Base-by-base conservation (phyloP, 2,888 invertebrate species). In the Tipula lateralis region DNA sequence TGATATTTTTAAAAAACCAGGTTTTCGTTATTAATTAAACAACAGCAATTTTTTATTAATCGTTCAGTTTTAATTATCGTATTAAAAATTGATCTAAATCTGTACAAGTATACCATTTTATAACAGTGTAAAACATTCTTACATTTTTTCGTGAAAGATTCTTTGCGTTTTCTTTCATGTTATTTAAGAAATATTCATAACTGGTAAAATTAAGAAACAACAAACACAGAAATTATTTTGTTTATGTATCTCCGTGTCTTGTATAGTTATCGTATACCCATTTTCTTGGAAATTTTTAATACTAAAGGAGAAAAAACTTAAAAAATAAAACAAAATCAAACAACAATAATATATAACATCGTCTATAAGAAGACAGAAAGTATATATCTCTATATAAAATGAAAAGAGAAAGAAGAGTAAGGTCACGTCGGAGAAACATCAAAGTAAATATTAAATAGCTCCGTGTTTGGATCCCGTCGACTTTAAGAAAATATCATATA, bases 211-310 rank as follows among this genome's bases (percentile, higher is more conserved):
- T 66, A 24, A 24, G 24, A 24, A 66, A 66, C 24, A 66, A 24
- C 9, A 66, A 24, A 66, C 19, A 66, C 24, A 24, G 9, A 66
- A 19, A 24, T 66, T 24, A 66, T 66, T 66, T 66, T 66, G 66
- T 19, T 66, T 66, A 66, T 66, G 12, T 24, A 24, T 66, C 9
- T 24, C 4, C n/a, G 66, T 66, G 24, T 24, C 1, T n/a, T 66
- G 3, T 66, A 24, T 66, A 2, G 66, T 66, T 66, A 3, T 24
- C 24, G 66, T 66, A 19, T 66, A 66, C 24, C 66, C 66, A 66
- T 66, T 66, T 66, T 66, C 66, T 66, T 66, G 24, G 66, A 66
- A 66, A 66, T 66, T 66, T 9, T 66, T 66, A 66, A 66, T 66
- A 66, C 19, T n/a, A 44, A 66, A 66, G 19, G 5, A 24, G 66